Evolutionary conservation across 2,888 invertebrate genomes (phyloP), one percentile per base, ranked within the genome.

Genomic region (Acrocyrtus sp.): DNA sequence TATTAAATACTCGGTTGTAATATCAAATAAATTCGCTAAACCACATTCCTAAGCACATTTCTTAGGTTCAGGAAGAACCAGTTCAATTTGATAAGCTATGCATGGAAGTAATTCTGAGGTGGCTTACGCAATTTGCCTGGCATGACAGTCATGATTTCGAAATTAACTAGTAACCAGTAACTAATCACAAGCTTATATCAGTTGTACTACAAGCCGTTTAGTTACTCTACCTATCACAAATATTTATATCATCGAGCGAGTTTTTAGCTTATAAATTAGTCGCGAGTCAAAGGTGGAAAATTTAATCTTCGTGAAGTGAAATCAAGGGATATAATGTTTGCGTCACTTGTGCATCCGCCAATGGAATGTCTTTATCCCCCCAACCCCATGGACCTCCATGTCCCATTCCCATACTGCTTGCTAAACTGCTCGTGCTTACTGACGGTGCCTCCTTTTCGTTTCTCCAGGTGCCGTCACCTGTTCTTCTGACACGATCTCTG

Each of bases 401-500:
- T 24, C 50, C 21, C 57, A 70, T 54, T 27, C 63, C 60, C 47
- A 65, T 66, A 27, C 57, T 51, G 24, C 60, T 60, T 10, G 60
- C 68, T 45, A 68, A 60, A 22, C 45, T 60, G 26, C 29, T 53
- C n/a, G 45, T 17, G 45, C 45, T 48, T 19, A 34, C 19, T 19
- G 19, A 17, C 2, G 54, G 15, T 3, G 50, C n/a, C 17, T 69
- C 61, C 21, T 47, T 56, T 21, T 50, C 62, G 17, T 48, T 22
- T 19, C 57, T 56, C 62, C 63, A 63, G 24, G 67, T 43, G 10
- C 67, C 58, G 22, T 58, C 58, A 48, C 84, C 86, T 15, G 85
- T 85, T 51, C 84, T 81, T 27, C 78, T 53, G 24, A 82, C 82
- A 56, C 86, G 77, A 47, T 81, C 82, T 48, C 80, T 73, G 1